These are phyloP conservation scores for Eupristina koningsbergeri DNA, from an alignment of 1,140 invertebrate genomes.

Conservation along the genomic window DNA sequence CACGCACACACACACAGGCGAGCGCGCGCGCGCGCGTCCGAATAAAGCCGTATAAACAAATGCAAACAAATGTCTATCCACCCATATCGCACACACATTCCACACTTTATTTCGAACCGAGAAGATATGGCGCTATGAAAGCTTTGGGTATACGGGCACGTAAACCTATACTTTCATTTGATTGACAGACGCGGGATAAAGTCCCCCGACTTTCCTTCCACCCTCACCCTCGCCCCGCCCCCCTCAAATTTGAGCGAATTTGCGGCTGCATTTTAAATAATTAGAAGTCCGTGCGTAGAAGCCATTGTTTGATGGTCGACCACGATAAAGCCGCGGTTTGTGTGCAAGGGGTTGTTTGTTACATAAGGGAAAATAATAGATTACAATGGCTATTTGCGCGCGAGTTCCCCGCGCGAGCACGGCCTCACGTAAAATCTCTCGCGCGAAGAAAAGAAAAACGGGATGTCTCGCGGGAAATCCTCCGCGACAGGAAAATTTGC, in stretches of 20 bases:
- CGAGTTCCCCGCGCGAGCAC: background rate
- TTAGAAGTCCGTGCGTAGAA: conserved; percentile 4
- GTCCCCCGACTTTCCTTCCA: background rate
- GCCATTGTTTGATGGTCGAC: conserved; percentile 33
- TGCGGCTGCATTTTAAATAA: conserved; percentile 39
- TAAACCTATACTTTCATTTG: conserved; percentile 38
- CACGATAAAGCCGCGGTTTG: conserved; percentile 12
- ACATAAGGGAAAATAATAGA: conserved; percentile 18
- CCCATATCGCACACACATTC: background rate
- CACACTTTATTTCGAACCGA: conserved; percentile 13
- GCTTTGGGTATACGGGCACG: conserved; percentile 3
- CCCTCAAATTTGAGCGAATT: background rate
- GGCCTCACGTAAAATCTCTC: background rate
- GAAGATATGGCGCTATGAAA: background rate
- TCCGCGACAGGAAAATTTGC: background rate
- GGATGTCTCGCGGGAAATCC: background rate
- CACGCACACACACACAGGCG: no score
- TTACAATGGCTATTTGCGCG: conserved; percentile 27
- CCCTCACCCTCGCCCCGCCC: background rate
- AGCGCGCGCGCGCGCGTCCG: background rate
- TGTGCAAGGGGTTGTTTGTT: background rate
- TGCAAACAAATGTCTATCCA: background rate
- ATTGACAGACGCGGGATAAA: conserved; percentile 32
- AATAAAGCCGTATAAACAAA: conserved; percentile 19
- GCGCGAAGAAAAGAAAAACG: background rate